Conservation (phyloP, 2,888 invertebrate species). For the Luperina testacea region DNA sequence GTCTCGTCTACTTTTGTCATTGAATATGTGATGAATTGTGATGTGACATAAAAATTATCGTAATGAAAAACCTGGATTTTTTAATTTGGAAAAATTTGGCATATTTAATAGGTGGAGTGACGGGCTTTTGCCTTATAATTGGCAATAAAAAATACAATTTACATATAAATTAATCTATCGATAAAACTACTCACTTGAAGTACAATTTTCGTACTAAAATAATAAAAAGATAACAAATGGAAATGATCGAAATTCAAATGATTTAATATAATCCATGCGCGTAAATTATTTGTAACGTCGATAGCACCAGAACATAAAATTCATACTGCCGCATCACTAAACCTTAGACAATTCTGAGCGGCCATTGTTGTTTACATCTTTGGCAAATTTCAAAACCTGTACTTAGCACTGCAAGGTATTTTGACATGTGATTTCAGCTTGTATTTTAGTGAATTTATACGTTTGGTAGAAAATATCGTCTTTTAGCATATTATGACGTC, state of each 20-base stretch:
- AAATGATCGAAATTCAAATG: no score
- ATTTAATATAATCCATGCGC: background rate
- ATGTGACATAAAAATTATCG: background rate
- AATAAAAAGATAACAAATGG: background rate
- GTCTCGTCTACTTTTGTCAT: background rate
- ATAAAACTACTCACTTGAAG: background rate
- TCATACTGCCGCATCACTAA: background rate
- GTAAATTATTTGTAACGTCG: background rate
- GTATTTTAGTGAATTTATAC: background rate
- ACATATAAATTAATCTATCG: background rate
- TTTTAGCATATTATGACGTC: slow-evolving; percentile 15
- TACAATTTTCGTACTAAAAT: background rate
- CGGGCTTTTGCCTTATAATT: background rate
- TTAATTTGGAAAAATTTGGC: no score
- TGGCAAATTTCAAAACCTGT: background rate
- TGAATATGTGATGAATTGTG: background rate
- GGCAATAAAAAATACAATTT: background rate
- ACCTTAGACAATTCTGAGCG: background rate
- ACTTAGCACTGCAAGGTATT: background rate
- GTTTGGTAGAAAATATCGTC: slow-evolving; percentile 23
- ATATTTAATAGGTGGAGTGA: background rate
- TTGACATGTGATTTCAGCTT: background rate
- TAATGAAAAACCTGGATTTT: no score
- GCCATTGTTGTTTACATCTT: background rate
- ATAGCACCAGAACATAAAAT: background rate